phyloP scores from a whole-genome alignment of 2,888 invertebrate species.

The Hymenopus coronatus region DNA sequence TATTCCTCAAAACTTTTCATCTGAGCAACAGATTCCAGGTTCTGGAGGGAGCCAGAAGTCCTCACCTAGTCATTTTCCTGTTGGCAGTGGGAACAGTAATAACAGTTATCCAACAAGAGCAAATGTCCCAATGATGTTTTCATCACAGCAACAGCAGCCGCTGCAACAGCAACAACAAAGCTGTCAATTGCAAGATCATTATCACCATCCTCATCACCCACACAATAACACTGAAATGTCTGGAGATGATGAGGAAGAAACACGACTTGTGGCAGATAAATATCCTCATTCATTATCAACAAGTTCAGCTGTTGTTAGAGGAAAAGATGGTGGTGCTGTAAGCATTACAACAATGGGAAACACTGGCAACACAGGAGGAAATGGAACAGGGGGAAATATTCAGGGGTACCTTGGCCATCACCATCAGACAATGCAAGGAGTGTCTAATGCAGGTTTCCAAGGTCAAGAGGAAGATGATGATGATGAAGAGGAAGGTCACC shows the following conservation, averaged over 20 bases:
- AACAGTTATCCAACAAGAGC: neutral
- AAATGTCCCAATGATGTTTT: neutral
- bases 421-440: slow-evolving; percentile 48
- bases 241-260: slow-evolving; percentile 12
- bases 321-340: slow-evolving; percentile 12
- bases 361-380: slow-evolving; percentile 16
- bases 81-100: neutral
- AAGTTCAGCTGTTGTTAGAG: slow-evolving; percentile 11
- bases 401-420: slow-evolving; percentile 15
- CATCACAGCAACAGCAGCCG: neutral
- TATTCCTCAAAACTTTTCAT: neutral
- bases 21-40: neutral
- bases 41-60: slow-evolving; percentile 16
- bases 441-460: slow-evolving; percentile 75
- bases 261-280: slow-evolving; percentile 1
- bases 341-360: neutral
- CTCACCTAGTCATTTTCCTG: slow-evolving; percentile 21
- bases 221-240: neutral
- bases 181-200: slow-evolving; percentile 19
- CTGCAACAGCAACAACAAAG: neutral
- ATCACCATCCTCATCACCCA: neutral
- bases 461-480: slow-evolving; percentile 56
- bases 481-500: neutral
- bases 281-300: slow-evolving; percentile 15
- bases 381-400: neutral